These are phyloP conservation scores for Eupleurogrammus muticus DNA, from an alignment of 2,797 vertebrate species.

Conservation along the genomic window DNA sequence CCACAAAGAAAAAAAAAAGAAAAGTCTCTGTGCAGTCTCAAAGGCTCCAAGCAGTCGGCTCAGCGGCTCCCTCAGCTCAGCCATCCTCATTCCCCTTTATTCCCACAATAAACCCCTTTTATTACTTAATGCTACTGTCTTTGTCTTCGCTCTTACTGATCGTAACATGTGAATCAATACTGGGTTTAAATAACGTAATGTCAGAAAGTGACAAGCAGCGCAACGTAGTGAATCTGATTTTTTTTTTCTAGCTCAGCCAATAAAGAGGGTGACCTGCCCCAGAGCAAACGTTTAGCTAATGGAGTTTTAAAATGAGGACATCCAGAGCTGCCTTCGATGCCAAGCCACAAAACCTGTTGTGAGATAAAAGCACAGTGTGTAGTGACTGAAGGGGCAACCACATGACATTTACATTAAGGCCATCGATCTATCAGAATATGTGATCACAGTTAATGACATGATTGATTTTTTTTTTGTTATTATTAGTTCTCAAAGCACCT, in stretches of 20 bases:
- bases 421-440: no score
- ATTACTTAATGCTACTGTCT: no score
- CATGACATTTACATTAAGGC: no score
- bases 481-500: no score
- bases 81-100: no score
- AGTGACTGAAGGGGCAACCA: constrained; percentile 7
- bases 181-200: constrained; percentile 51
- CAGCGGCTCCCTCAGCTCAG: background rate
- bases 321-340: constrained; percentile 24
- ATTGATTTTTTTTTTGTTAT: no score
- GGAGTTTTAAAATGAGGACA: constrained; percentile 58
- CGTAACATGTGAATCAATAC: constrained; percentile 50
- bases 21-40: constrained; percentile 20
- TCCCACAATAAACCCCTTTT: no score
- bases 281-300: constrained; percentile 45
- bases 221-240: constrained; percentile 53
- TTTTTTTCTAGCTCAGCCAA: constrained; percentile 40
- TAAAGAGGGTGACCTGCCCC: constrained; percentile 58
- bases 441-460: no score
- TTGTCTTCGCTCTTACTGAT: no score
- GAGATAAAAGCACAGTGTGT: constrained; percentile 24
- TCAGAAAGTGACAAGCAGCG: constrained; percentile 41
- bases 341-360: constrained; percentile 19
- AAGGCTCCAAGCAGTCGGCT: constrained; percentile 8
- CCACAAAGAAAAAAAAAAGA: background rate